Evolutionary conservation across 2,888 invertebrate genomes (phyloP).

Genomic region (Epirrhoe tristata): DNA sequence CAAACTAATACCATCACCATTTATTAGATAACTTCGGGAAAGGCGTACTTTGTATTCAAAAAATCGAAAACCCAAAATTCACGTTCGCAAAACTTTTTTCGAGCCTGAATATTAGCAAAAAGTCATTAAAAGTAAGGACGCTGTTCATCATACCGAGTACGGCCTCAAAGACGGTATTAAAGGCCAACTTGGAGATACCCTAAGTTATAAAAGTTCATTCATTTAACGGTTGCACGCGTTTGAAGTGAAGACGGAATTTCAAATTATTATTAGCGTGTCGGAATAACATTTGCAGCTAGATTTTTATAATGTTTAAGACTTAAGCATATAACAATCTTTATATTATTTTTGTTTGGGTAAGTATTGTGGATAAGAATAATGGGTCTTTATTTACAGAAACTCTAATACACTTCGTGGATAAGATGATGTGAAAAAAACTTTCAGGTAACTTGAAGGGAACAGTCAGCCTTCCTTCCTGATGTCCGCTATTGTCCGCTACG

Average conservation of each 20-base stretch:
- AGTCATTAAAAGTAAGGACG: slow-evolving; percentile 84
- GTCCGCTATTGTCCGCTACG: too few relatives aligned
- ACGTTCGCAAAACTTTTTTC: slow-evolving; percentile 66
- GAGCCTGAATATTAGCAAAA: slow-evolving; percentile 82
- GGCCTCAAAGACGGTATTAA: slow-evolving; percentile 80
- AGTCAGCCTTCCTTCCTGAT: too few relatives aligned
- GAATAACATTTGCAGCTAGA: slow-evolving; percentile 40
- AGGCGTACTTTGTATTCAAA: slow-evolving; percentile 49
- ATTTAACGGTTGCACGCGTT: slow-evolving; percentile 82
- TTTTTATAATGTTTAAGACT: background rate
- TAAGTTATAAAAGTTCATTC: slow-evolving; percentile 84
- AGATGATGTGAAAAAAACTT: too few relatives aligned
- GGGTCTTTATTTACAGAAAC: too few relatives aligned
- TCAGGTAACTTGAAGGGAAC: too few relatives aligned
- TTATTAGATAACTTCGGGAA: slow-evolving; percentile 44
- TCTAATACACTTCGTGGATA: too few relatives aligned
- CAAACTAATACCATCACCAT: slow-evolving; percentile 35
- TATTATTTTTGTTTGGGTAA: too few relatives aligned
- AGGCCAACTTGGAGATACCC: slow-evolving; percentile 69
- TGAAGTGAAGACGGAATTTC: slow-evolving; percentile 66
- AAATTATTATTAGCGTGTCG: slow-evolving; percentile 63
- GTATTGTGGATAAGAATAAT: too few relatives aligned
- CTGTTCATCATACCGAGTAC: slow-evolving; percentile 75
- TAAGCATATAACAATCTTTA: background rate
- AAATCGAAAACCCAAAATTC: slow-evolving; percentile 55